Evolutionary conservation across 2,113 vertebrate species (phyloP).

Genomic region (Nematolebias whitei): DNA sequence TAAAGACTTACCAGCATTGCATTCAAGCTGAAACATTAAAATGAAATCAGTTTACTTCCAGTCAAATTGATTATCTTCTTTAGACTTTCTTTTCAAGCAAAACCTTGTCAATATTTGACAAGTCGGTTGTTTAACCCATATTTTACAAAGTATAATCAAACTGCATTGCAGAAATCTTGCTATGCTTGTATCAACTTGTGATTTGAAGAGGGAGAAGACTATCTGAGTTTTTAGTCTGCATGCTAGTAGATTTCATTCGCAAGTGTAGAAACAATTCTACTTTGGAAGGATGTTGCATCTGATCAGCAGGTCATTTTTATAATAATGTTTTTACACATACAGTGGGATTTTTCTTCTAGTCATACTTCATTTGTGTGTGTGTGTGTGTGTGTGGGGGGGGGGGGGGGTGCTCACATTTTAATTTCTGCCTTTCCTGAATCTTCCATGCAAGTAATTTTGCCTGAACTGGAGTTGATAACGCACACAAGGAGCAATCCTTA

Average conservation of each 20-base stretch:
- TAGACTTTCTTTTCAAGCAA: not conserved
- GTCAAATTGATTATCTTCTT: slow-evolving; percentile 8
- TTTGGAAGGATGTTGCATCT: not conserved
- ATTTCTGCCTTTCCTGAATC: not conserved
- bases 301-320: slow-evolving; percentile 26
- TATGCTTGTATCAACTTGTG: not conserved
- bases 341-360: not conserved
- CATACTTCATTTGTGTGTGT: not conserved
- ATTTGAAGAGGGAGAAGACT: not conserved
- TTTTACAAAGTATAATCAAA: not conserved
- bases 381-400: too few relatives aligned
- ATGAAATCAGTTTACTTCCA: slow-evolving; percentile 1
- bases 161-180: not conserved
- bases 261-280: slow-evolving; percentile 23
- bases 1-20: not conserved
- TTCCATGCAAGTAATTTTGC: slow-evolving; percentile 16
- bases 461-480: slow-evolving; percentile 60
- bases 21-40: not conserved
- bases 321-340: not conserved
- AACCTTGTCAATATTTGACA: not conserved
- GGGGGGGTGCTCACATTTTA: not conserved
- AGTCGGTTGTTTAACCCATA: not conserved
- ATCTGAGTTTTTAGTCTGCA: not conserved
- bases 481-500: slow-evolving; percentile 47
- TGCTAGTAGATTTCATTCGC: not conserved